Evolutionary conservation across 2,797 vertebrate species (phyloP).

Genomic region (Arremon brunneinucha): DNA sequence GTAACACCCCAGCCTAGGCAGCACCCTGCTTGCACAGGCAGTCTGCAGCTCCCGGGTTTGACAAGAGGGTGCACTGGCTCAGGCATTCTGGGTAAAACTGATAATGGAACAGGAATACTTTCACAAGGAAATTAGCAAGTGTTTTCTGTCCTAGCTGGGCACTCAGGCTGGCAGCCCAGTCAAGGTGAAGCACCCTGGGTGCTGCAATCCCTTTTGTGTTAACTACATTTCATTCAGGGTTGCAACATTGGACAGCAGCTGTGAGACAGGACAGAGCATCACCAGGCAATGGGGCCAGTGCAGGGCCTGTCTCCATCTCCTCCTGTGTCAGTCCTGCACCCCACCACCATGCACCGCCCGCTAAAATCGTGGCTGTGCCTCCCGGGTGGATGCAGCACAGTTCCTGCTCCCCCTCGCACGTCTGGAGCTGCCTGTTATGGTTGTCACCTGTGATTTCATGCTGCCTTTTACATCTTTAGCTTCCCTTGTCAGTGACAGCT

Average conservation of each 20-base stretch:
- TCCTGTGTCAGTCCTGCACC: neutral
- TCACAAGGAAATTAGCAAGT: neutral
- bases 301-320: neutral
- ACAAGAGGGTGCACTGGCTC: neutral
- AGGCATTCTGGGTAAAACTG: neutral
- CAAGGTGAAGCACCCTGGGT: neutral
- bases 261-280: neutral
- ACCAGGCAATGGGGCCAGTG: neutral
- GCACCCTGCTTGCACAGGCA: neutral
- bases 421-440: constrained; percentile 64
- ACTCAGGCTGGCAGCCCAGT: neutral
- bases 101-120: neutral
- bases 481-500: constrained; percentile 63
- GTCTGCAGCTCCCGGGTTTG: neutral
- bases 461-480: constrained; percentile 72
- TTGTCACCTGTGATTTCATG: constrained; percentile 76
- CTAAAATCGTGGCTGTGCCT: neutral
- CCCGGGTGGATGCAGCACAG: constrained; percentile 23
- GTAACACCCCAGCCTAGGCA: neutral
- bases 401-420: constrained; percentile 51
- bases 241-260: accelerated
- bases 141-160: neutral
- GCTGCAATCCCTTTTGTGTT: accelerated
- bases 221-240: accelerated
- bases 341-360: accelerated